Evolutionary conservation across 2,888 invertebrate genomes (phyloP), one percentile per base, ranked within the genome.

Genomic region (Drosophila longiperda): DNA sequence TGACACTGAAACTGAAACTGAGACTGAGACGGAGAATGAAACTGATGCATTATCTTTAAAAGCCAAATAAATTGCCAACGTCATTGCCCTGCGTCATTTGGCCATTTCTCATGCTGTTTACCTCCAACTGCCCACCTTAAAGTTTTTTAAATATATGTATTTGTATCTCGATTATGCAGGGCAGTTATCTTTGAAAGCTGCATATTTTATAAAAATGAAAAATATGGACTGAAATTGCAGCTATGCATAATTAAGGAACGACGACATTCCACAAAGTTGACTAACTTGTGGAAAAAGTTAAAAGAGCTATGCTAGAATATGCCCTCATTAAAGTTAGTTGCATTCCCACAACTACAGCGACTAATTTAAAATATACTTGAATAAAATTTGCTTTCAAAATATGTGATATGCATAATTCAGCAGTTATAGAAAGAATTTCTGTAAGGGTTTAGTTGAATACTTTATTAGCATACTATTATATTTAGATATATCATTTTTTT

Each of bases 201-300:
- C 65, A 69, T 79, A 66, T 62, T 69, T 50, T 55, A 74, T 66
- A 50, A 34, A 34, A 60, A 57, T 42, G 55, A 48, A 50, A 45
- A 42, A 53, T 36, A 61, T 36, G 3, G n/a, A 58, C 59, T 53
- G 65, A 34, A 62, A 64, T 50, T 63, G 40, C 55, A 78, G 69
- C 59, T 69, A 66, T 75, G 82, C 82, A 89, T 89, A 74, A 54
- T 57, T 75, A 73, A 87, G 78, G 59, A 76, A 55, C 40, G 34
- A 34, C 55, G 66, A 55, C 73, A 75, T 67, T 59, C 49, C 36
- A 58, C 42, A 11, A 67, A 65, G 52, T 65, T 65, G 29, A 38
- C 3, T 58, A 29, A 29, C 29, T 29, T 45, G 33, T 32, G 52
- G 34, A 55, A 20, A 45, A 66, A 80, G 76, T 80, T 45, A 3